Conservation (phyloP, 2,113 vertebrate genomes). For the Argyrosomus japonicus region DNA sequence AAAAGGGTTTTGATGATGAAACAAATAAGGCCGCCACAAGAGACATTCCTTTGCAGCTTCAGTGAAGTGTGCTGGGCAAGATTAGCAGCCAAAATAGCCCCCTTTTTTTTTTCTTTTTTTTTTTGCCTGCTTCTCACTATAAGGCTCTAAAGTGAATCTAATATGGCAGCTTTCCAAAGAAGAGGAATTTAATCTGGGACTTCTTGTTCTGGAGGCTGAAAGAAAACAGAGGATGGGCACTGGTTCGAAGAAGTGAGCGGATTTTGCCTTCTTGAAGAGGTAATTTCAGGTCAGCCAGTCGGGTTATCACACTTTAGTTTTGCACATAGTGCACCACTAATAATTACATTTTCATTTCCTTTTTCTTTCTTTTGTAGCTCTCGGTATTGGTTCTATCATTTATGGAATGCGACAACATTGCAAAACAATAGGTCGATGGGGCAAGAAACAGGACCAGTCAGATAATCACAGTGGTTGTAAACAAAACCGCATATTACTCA, state of each 20-base stretch:
- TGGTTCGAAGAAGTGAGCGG: constrained; percentile 11
- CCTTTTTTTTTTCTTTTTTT: too few relatives aligned
- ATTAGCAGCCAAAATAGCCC: constrained; percentile 45
- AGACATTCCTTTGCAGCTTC: constrained; percentile 39
- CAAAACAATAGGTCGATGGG: not conserved
- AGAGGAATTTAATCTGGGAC: constrained; percentile 6
- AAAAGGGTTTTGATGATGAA: constrained; percentile 57
- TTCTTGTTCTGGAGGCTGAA: constrained; percentile 36
- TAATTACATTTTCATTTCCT: not conserved
- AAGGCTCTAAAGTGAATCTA: constrained; percentile 38
- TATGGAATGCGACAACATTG: not conserved
- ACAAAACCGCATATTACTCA: not conserved
- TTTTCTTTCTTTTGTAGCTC: not conserved
- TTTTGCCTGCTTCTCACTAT: constrained; percentile 6
- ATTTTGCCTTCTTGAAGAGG: constrained; percentile 7
- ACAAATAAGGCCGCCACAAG: constrained; percentile 50
- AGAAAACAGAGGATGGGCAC: not conserved
- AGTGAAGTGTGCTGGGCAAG: constrained; percentile 30
- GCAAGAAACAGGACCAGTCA: not conserved
- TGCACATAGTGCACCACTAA: not conserved
- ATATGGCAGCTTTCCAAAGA: constrained; percentile 30
- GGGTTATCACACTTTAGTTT: not conserved
- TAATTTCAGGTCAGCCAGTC: not conserved
- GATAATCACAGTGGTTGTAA: not conserved
- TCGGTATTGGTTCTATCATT: too few relatives aligned